Evolutionary conservation across 1,140 invertebrate genomes (phyloP).

Genomic region (Drosophila oshimai): DNA sequence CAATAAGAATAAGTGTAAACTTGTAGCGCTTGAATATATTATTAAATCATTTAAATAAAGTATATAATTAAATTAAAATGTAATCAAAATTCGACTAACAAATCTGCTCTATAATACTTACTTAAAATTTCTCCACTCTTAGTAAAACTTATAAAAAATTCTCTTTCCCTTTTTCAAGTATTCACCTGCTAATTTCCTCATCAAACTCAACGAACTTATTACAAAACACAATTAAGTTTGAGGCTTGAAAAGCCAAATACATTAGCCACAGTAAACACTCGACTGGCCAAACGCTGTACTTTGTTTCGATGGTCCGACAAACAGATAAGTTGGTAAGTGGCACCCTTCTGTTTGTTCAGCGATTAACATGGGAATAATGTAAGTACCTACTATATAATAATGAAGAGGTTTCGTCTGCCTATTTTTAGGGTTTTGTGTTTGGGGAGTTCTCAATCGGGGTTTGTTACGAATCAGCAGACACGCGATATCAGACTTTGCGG

Average conservation of each 20-base stretch:
- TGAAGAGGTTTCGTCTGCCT: constrained; percentile 29
- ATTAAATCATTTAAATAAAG: too few species aligned
- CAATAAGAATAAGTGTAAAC: too few species aligned
- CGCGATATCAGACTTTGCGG: constrained; percentile 41
- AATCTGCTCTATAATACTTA: too few species aligned
- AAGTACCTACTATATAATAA: too few species aligned
- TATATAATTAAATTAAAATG: too few species aligned
- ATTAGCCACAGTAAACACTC: constrained; percentile 40
- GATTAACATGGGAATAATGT: constrained; percentile 39
- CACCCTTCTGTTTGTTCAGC: constrained; percentile 36
- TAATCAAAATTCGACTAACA: too few species aligned
- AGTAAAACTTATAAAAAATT: background rate
- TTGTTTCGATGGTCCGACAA: background rate
- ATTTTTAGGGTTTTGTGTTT: constrained; percentile 39
- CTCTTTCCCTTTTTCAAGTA: background rate
- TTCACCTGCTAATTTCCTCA: constrained; percentile 15
- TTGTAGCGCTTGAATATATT: too few species aligned
- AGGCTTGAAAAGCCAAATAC: constrained; percentile 22
- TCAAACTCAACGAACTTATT: constrained; percentile 3
- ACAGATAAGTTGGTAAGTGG: constrained; percentile 28
- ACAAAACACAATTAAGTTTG: constrained; percentile 11
- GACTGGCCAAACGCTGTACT: constrained; percentile 12
- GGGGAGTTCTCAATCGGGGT: constrained; percentile 21
- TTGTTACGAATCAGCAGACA: constrained; percentile 8
- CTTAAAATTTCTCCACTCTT: background rate